phyloP scores from a whole-genome alignment of 1,140 invertebrate genomes.

The Drosophila burlai region DNA sequence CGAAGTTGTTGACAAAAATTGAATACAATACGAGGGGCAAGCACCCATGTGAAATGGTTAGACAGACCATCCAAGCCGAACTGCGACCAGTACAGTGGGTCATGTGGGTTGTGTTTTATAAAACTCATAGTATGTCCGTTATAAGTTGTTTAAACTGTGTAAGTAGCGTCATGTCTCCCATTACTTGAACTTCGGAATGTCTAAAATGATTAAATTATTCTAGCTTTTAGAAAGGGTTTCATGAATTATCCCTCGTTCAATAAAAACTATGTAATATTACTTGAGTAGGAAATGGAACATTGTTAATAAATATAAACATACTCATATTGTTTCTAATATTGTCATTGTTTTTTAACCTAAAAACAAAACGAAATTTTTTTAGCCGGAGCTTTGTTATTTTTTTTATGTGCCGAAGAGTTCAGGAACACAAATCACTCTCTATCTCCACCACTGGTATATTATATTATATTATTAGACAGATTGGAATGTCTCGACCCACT shows the following conservation, averaged over 20 bases:
- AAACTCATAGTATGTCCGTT: too few species aligned
- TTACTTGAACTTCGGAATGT: not conserved
- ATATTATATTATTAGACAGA: not conserved
- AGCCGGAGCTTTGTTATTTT: not conserved
- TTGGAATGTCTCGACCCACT: not conserved
- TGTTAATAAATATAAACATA: too few species aligned
- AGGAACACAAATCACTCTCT: too few species aligned
- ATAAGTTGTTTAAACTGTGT: not conserved
- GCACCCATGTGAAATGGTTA: slow-evolving; percentile 39
- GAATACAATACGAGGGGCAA: slow-evolving; percentile 70
- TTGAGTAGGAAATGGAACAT: too few species aligned
- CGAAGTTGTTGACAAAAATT: slow-evolving; percentile 78
- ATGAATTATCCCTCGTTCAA: not conserved
- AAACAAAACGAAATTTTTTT: not conserved
- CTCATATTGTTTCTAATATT: too few species aligned
- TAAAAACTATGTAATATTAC: not conserved
- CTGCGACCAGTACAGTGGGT: slow-evolving; percentile 36
- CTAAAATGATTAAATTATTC: not conserved
- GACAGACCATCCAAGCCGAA: slow-evolving; percentile 25
- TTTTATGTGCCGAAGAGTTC: not conserved
- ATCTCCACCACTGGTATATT: too few species aligned
- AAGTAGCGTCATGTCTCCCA: not conserved
- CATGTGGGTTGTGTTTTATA: not conserved
- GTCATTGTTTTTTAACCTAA: not conserved
- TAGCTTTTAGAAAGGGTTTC: not conserved